Base-by-base conservation (phyloP, 2,888 invertebrate species). In the Scelioninae gen. 2 region DNA sequence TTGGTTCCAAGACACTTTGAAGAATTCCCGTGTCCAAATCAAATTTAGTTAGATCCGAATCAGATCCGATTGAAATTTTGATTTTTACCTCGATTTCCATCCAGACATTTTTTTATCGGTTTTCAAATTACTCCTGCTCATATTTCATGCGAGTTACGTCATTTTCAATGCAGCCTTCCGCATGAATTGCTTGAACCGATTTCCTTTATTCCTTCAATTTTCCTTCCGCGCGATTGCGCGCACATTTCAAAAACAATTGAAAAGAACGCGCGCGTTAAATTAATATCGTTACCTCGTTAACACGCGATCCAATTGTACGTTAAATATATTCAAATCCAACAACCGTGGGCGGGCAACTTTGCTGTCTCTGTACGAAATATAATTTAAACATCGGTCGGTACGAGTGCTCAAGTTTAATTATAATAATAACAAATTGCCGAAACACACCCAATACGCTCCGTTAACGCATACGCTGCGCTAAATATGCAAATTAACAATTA, bases 31-130 rank as follows among this genome's bases (percentile, higher is more conserved):
- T 53, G 52, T 39, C 39, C 45, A 53, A 60, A 60, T 68, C 45
- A 60, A 45, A 68, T 68, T 52, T 68, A 50, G 35, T 52, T 33
- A 48, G 46, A 57, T 65, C 25, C 43, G 43, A 58, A 50, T 58
- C 68, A 53, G 35, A 58, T 60, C 33, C 45, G 28, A 68, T 68
- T 52, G 60, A 60, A 46, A 45, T 39, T 46, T 53, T 45, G 60
- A 68, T 68, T 68, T 60, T 60, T 15, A 28, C 15, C 35, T 43
- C 35, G 10, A 57, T 48, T 60, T 41, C 41, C 11, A 19, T 28
- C 1, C 25, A 6, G n/a, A 11, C 10, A 16, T 7, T 3, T 35
- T 52, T 64, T 52, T 45, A 33, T 7, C 37, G n/a, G 18, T 41
- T 19, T 19, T 3, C 19, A 11, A 41, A 18, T 33, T 45, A 31